Conservation (phyloP, 2,888 invertebrate species). For the Scaptomyza polygonia region DNA sequence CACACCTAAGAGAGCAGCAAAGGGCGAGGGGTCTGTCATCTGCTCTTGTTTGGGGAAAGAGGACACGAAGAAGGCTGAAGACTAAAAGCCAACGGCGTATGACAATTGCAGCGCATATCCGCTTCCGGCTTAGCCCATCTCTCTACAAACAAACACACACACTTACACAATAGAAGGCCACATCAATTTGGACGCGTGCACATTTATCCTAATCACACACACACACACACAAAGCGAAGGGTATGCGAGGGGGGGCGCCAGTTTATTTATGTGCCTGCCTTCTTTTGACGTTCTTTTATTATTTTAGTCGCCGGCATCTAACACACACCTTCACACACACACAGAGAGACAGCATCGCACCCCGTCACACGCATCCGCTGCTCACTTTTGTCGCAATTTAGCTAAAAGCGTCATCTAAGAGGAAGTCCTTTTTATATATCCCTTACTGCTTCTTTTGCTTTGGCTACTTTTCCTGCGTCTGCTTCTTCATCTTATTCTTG, state of each 20-base stretch:
- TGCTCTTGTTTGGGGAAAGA: too few species aligned
- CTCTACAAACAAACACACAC: constrained; percentile 1
- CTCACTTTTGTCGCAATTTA: constrained; percentile 78
- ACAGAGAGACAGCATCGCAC: neutral
- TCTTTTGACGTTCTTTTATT: constrained; percentile 76
- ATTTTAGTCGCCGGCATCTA: constrained; percentile 67
- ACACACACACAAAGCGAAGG: constrained; percentile 28
- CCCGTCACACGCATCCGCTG: constrained; percentile 42
- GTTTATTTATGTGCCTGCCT: constrained; percentile 76
- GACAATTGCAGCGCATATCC: constrained; percentile 79
- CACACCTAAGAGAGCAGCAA: constrained; percentile 27
- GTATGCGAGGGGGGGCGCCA: constrained; percentile 26
- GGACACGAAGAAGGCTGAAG: too few species aligned
- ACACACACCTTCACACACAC: constrained; percentile 17
- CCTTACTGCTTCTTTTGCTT: constrained; percentile 36
- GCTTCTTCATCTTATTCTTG: constrained; percentile 19
- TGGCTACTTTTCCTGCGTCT: too few species aligned
- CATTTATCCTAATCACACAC: constrained; percentile 77
- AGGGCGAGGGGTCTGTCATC: constrained; percentile 5
- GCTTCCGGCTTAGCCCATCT: constrained; percentile 59
- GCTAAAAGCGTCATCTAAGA: constrained; percentile 77
- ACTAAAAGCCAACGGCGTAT: constrained; percentile 55
- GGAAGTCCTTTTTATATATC: constrained; percentile 74
- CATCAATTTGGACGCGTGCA: constrained; percentile 76
- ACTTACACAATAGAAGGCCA: constrained; percentile 56